These are phyloP conservation scores for Nerophis ophidion DNA, from an alignment of 2,113 vertebrate genomes.

Conservation along the genomic window DNA sequence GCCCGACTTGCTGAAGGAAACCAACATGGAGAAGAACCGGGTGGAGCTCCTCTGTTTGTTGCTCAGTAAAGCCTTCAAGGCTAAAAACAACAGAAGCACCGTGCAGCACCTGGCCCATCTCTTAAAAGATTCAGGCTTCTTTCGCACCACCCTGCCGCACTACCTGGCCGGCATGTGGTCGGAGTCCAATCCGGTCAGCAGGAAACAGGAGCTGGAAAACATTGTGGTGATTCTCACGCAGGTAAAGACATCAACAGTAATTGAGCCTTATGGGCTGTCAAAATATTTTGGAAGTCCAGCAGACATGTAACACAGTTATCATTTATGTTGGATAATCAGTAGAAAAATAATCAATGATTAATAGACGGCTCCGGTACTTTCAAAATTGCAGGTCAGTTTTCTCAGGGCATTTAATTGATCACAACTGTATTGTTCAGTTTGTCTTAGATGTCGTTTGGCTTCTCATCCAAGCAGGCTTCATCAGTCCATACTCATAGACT, in stretches of 20 bases:
- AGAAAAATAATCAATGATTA: no score
- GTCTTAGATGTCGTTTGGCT: no score
- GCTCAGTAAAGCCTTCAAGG: constrained; percentile 78
- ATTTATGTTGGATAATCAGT: no score
- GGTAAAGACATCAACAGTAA: constrained; percentile 26
- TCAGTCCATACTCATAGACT: no score
- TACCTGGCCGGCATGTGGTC: constrained; percentile 78
- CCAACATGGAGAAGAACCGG: constrained; percentile 68
- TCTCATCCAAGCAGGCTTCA: no score
- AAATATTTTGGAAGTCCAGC: no score
- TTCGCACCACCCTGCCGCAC: constrained; percentile 72
- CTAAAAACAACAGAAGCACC: constrained; percentile 70
- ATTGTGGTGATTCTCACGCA: constrained; percentile 79
- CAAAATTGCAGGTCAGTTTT: no score
- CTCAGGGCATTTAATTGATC: no score
- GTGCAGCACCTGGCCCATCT: constrained; percentile 75
- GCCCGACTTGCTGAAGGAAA: constrained; percentile 66
- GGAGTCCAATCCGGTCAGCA: constrained; percentile 57
- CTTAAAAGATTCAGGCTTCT: constrained; percentile 83
- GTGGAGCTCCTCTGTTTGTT: constrained; percentile 80
- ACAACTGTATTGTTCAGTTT: no score
- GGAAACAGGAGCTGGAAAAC: constrained; percentile 73
- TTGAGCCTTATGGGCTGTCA: background rate
- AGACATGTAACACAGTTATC: no score
- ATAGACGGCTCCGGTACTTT: no score